Conservation (phyloP, 2,797 vertebrate species). For the Pelobates cultripes region DNA sequence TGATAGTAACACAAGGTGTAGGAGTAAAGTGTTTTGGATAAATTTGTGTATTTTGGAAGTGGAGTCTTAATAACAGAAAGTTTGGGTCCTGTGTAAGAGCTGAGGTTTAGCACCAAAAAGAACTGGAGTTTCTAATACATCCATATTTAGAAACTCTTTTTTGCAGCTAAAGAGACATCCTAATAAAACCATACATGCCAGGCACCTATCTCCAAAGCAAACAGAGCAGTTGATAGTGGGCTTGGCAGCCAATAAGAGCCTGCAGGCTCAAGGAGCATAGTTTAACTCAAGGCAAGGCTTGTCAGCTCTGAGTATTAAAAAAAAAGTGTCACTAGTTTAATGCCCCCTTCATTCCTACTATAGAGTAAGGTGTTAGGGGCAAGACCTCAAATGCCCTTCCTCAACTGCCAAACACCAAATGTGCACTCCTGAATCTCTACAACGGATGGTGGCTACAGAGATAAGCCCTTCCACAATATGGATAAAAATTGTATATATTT, state of each 20-base stretch:
- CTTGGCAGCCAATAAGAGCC: not conserved
- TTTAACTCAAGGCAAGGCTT: not conserved
- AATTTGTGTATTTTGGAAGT: not conserved
- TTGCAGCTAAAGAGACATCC: not conserved
- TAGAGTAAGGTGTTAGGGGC: not conserved
- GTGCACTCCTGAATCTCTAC: not conserved
- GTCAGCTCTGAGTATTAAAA: not conserved
- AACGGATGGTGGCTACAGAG: not conserved
- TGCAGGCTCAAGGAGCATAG: slow-evolving; percentile 24
- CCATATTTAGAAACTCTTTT: not conserved
- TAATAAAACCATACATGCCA: not conserved
- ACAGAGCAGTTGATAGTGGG: not conserved
- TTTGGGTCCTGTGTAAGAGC: not conserved
- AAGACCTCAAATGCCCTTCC: not conserved
- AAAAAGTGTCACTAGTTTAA: not conserved
- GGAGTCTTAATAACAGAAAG: not conserved
- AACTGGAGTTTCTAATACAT: not conserved
- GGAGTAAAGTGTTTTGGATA: not conserved
- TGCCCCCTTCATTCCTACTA: not conserved
- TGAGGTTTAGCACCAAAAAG: slow-evolving; percentile 13
- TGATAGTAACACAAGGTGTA: not conserved
- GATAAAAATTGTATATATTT: not conserved
- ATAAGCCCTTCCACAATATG: not conserved
- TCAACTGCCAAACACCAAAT: too few species aligned
- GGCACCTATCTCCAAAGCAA: not conserved